Evolutionary conservation across 2,797 vertebrate species (phyloP).

Genomic region (Pteropus rufus): DNA sequence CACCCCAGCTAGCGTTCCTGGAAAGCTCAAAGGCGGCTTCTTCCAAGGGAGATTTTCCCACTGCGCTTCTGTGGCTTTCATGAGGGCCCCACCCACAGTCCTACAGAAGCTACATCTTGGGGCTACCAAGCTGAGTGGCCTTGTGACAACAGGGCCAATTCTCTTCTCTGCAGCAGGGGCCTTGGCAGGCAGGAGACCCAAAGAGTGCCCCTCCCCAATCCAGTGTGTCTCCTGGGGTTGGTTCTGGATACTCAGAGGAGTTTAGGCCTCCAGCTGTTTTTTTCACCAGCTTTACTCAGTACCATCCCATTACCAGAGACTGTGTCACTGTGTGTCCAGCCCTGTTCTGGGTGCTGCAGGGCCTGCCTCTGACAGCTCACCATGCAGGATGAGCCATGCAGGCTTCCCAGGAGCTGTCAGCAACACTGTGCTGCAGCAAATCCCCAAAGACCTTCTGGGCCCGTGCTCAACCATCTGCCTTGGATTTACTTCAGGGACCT

Average conservation of each 20-base stretch:
- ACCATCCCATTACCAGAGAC: neutral
- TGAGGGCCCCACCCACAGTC: neutral
- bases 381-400: rapidly evolving
- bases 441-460: neutral
- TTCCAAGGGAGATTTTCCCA: neutral
- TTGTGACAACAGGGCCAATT: neutral
- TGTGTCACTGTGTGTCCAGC: rapidly evolving
- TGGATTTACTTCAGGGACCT: neutral
- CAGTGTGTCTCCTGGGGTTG: neutral
- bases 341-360: neutral
- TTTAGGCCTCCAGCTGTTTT: no score
- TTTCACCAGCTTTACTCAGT: neutral
- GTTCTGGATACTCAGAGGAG: neutral
- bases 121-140: neutral
- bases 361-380: neutral
- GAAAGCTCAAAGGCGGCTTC: neutral
- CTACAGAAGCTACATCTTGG: neutral
- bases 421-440: rapidly evolving
- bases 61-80: neutral
- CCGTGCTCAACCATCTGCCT: neutral
- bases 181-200: neutral
- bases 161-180: neutral
- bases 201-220: neutral
- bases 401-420: neutral
- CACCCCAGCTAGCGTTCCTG: neutral